Base-by-base conservation (phyloP, 2,888 invertebrate species). In the Gnatocerus cornutus region DNA sequence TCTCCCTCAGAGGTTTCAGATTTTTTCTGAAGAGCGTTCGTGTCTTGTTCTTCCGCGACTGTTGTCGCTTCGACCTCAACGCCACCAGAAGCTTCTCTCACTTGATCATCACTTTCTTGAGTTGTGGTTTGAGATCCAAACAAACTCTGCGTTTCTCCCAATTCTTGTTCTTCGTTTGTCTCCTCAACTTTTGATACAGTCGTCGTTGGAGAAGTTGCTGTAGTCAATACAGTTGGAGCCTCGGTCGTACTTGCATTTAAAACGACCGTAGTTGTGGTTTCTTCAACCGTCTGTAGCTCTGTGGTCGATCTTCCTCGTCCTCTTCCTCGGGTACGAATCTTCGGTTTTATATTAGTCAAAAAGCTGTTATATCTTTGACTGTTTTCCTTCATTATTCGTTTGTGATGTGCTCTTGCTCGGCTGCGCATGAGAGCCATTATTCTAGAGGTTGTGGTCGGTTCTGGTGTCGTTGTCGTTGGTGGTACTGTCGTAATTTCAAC, bases 381-480 rank as follows among this genome's bases (percentile, higher is more conserved):
- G 10, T 33, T 56, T 41, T 56, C 56, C 2, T 39, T 39, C 14
- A 33, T 55, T 3, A 55, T 13, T 55, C 16, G 33, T 10, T 43
- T 30, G 13, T 58, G 10, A 9, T 45, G 58, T 10, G 45, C 13
- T 13, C 21, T 29, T 13, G 14, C 61, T 37, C 61, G 33, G 0
- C 16, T 29, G 4, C 59, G 16, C 46, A 46, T 27, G 3, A 39
- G 3, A n/a, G 14, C 21, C 46, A 46, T 16, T 13, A 46, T 43
- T 43, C 39, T 12, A n/a, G 46, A 33, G 1, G 61, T 61, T 29
- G 33, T 14, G 21, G 5, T 14, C 14, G 14, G 59, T 63, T 30
- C 29, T 48, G 41, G 21, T 9, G 52, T 64, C 43, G 64, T 48
- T 21, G 39, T 58, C 16, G 50, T 39, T 12, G 41, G n/a, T 41